Evolutionary conservation across 1,140 invertebrate species (phyloP), one percentile per base, ranked within the genome.

Genomic region (Platorchestia sp.): DNA sequence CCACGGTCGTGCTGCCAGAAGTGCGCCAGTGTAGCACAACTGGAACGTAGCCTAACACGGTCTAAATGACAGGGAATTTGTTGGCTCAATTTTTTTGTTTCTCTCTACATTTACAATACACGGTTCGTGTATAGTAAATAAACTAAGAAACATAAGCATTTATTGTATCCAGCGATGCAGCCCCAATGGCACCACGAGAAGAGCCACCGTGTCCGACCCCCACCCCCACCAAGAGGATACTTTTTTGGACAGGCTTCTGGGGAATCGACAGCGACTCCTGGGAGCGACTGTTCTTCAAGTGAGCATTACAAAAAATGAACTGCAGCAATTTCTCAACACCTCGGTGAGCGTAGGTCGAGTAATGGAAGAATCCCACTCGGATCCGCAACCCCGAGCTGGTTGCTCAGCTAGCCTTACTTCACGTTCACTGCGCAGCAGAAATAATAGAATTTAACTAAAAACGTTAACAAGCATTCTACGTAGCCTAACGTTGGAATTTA

Each of bases 221-320:
- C 14, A 41, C 36, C 5, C 87, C 87, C 43, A 41, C 87, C 5
- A 89, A 89, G 36, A 89, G 87, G 87, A 89, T 89, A 10, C 41
- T 89, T 5, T 10, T 89, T 5, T 89, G 87, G 87, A 89, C 87
- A 19, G 41, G 43, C 10, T 89, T 89, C 87, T 89, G 87, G 87
- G 87, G 87, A 16, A 14, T 6, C 3, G 41, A 44, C 41, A 89
- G 87, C 41, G 87, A 89, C 41, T 89, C 87, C 0, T 89, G 87
- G 87, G 87, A 89, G 42, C 87, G 87, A 41, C n/a, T 89, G 41
- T 89, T 89, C 36, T 89, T 89, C 43, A 89, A 44, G 87, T 89
- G 16, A 89, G 5, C 42, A 7, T 89, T 43, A 36, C 42, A 42
- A 89, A 27, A 89, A 42, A 36, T 75, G 14, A 19, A 1, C 27